Percentiles rank a stretch among this genome's conserved stretches.
phyloP scores from a whole-genome alignment of 35 echinoderm and acorn worm species.

The Holothuria glaberrima region DNA sequence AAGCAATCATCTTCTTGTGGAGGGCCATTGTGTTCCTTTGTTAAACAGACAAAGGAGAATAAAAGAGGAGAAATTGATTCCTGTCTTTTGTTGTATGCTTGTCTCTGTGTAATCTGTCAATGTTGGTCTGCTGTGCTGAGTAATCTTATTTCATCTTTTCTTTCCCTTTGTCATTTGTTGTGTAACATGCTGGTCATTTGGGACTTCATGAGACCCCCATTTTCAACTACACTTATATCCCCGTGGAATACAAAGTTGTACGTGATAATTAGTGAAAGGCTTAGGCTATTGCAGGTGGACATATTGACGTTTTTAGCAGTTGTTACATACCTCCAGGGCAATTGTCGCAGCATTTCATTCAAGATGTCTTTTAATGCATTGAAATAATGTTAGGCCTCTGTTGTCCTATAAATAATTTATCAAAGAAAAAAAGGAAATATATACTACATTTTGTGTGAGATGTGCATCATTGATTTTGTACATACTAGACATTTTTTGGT shows the following conservation, averaged over 20 bases:
- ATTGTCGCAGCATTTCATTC: background rate
- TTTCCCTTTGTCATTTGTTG: conserved; percentile 11
- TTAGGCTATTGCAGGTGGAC: background rate
- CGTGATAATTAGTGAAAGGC: background rate
- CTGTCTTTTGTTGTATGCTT: background rate
- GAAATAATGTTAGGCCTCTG: too few species aligned
- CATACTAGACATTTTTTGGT: too few species aligned
- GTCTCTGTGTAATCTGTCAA: conserved; percentile 21
- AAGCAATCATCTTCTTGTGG: conserved; percentile 5
- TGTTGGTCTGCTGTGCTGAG: background rate
- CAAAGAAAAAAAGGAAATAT: too few species aligned
- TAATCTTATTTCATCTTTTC: conserved; percentile 13
- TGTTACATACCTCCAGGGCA: background rate
- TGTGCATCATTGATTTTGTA: too few species aligned
- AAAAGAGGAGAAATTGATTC: conserved; percentile 21
- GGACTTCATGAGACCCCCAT: background rate
- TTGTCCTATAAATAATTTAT: too few species aligned
- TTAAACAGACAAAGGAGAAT: background rate
- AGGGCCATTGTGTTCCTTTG: background rate
- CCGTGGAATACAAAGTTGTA: background rate
- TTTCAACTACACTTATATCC: background rate
- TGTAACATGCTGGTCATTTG: conserved; percentile 40
- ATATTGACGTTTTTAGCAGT: background rate
- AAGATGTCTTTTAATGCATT: background rate
- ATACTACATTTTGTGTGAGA: too few species aligned